A percentile compares a stretch with the other conserved stretches of the same genome.
phyloP scores from a whole-genome alignment of 2,113 vertebrate genomes.

The Willisornis vidua region DNA sequence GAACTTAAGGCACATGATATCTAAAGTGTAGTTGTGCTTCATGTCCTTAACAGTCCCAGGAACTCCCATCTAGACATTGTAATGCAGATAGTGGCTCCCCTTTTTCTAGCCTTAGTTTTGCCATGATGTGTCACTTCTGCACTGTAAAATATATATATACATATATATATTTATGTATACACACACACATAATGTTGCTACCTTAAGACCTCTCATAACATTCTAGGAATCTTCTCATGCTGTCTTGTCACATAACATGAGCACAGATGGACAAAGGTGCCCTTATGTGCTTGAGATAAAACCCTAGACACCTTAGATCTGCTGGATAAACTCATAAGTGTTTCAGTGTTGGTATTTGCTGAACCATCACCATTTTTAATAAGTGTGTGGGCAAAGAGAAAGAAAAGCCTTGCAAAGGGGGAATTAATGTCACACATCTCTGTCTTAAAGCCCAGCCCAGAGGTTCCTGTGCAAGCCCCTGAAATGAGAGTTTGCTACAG shows the following conservation, averaged over 20 bases:
- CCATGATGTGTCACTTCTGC: not conserved
- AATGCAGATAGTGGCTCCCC: not conserved
- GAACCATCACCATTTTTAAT: not conserved
- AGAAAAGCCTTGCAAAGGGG: not conserved
- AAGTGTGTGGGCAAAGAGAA: not conserved
- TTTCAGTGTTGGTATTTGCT: not conserved
- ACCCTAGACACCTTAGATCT: too few species aligned
- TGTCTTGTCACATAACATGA: not conserved
- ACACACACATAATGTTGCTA: not conserved
- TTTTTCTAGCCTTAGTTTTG: not conserved
- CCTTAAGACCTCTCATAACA: not conserved
- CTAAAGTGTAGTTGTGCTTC: not conserved
- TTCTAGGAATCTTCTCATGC: not conserved
- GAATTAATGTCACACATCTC: not conserved
- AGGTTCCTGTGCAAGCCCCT: not conserved
- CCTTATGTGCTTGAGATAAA: not conserved
- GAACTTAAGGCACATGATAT: not conserved
- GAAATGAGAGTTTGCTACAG: not conserved
- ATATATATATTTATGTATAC: too few species aligned
- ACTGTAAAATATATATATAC: not conserved
- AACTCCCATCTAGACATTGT: not conserved
- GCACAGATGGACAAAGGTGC: not conserved
- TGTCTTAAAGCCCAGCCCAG: not conserved
- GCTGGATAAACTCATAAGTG: not conserved
- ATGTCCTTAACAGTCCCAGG: accelerated